Conservation (phyloP, 23 tunicate species). For the Botrylloides violaceus region DNA sequence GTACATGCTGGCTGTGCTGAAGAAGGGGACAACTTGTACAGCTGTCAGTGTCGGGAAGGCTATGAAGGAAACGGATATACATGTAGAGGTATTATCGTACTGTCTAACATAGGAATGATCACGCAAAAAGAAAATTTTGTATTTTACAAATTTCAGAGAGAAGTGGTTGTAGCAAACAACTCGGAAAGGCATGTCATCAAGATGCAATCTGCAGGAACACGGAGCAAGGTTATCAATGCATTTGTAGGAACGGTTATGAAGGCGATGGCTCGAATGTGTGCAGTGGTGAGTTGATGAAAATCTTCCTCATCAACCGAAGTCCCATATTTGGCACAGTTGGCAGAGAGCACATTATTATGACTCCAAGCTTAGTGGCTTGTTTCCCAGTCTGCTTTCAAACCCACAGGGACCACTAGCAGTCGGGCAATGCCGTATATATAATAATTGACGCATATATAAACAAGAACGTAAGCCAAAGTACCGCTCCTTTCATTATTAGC, state of each 20-base stretch:
- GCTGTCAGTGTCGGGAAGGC: slow-evolving; percentile 13
- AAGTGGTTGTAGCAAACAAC: slow-evolving; percentile 20
- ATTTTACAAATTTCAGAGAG: not conserved
- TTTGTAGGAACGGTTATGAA: not conserved
- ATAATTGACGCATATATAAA: not conserved
- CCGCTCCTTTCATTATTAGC: not conserved
- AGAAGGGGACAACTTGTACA: not conserved
- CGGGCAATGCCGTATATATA: not conserved
- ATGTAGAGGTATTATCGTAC: slow-evolving; percentile 10
- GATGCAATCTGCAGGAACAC: slow-evolving; percentile 13
- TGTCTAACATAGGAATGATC: not conserved
- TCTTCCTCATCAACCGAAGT: not conserved
- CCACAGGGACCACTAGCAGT: too few species aligned
- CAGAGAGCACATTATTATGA: too few species aligned
- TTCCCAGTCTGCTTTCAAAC: too few species aligned
- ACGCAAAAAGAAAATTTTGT: too few species aligned
- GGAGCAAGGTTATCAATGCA: slow-evolving; percentile 6
- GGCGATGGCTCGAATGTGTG: slow-evolving; percentile 9
- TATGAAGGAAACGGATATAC: slow-evolving; percentile 5
- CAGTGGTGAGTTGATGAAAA: not conserved
- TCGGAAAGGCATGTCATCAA: slow-evolving; percentile 17
- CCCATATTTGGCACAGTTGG: not conserved
- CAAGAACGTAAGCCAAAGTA: not conserved
- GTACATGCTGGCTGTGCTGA: not conserved
- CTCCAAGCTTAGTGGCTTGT: too few species aligned